phyloP scores from a whole-genome alignment of 1,140 invertebrate genomes.

The Drosophila tani region DNA sequence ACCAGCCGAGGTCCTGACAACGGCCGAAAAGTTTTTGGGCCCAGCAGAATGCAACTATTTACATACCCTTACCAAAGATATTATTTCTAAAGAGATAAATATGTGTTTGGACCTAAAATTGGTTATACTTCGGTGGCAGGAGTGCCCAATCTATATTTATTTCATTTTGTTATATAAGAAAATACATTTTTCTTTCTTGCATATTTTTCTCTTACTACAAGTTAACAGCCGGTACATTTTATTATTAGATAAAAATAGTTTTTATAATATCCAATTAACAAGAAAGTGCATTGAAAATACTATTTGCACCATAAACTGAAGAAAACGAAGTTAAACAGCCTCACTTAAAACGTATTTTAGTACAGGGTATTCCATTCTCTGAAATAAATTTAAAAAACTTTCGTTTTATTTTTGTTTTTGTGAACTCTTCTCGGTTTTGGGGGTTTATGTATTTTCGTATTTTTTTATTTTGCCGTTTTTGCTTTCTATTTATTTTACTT shows the following conservation, averaged over 20 bases:
- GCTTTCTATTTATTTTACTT: slow-evolving; percentile 19
- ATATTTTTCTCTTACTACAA: no score
- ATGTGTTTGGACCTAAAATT: no score
- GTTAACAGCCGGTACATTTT: no score
- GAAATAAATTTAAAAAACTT: background rate
- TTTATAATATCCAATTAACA: background rate
- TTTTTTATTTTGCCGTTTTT: background rate
- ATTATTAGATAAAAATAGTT: no score
- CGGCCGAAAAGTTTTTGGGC: slow-evolving; percentile 39
- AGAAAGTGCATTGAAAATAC: background rate
- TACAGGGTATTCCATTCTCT: background rate
- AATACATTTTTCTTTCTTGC: no score
- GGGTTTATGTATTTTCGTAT: background rate
- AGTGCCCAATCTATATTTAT: background rate
- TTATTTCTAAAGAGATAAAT: background rate
- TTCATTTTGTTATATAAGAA: background rate
- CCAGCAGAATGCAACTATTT: slow-evolving; percentile 14
- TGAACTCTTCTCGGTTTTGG: background rate
- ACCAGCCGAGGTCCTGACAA: slow-evolving; percentile 12
- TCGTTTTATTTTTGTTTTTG: background rate
- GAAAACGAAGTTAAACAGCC: background rate
- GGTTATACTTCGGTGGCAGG: no score
- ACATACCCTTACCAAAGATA: slow-evolving; percentile 30
- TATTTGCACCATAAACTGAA: background rate
- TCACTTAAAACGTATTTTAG: no score